A percentile compares a stretch with the other conserved stretches of the same genome.
Evolutionary conservation across 2,113 vertebrate genomes (phyloP).

Genomic region (Notechis scutatus): DNA sequence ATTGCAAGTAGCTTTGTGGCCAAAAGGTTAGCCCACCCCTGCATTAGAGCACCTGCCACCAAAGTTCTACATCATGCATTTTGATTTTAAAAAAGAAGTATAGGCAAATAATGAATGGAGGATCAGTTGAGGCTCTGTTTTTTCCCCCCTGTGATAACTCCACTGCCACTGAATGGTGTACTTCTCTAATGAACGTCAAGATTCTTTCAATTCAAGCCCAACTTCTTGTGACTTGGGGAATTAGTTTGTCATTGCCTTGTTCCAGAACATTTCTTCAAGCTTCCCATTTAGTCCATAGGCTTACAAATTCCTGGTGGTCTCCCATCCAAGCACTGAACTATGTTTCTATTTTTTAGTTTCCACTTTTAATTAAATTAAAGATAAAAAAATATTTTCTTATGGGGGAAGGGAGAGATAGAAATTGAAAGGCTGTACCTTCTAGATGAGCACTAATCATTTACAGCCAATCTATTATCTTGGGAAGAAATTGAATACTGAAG

Average conservation of each 20-base stretch:
- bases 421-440: neutral
- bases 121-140: neutral
- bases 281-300: neutral
- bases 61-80: neutral
- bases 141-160: neutral
- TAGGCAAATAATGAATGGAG: neutral
- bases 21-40: neutral
- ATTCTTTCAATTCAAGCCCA: neutral
- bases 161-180: neutral
- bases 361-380: neutral
- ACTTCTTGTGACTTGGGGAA: neutral
- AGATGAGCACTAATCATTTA: neutral
- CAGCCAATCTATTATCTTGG: neutral
- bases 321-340: neutral
- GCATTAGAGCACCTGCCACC: neutral
- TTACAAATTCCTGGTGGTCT: neutral
- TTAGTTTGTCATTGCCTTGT: neutral
- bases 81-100: neutral
- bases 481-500: neutral
- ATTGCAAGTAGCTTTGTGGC: neutral
- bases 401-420: neutral
- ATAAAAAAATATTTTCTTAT: neutral
- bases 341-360: neutral
- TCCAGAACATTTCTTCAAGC: neutral
- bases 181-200: neutral